A percentile compares a stretch with the other conserved stretches of the same genome.
These are phyloP conservation scores for Agrilus mali DNA, from an alignment of 2,888 invertebrate genomes.

Conservation along the genomic window DNA sequence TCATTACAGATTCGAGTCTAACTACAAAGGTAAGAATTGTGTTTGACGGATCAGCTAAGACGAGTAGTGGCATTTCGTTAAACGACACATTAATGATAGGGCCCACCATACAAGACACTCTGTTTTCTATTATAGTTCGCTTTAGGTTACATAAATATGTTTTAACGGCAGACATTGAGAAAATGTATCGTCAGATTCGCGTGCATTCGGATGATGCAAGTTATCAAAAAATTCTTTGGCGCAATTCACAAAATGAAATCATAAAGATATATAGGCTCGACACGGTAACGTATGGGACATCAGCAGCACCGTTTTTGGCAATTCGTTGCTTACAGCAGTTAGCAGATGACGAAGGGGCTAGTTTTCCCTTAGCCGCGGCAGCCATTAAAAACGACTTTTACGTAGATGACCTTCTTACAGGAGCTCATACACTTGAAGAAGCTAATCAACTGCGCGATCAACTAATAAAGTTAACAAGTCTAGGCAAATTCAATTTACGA, in stretches of 20 bases:
- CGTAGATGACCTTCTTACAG: conserved; percentile 19
- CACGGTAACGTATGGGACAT: conserved; percentile 10
- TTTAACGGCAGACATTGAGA: conserved; percentile 7
- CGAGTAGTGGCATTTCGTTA: conserved; percentile 17
- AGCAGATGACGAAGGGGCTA: conserved; percentile 9
- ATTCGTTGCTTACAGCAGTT: conserved; percentile 14
- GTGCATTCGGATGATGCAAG: conserved; percentile 5
- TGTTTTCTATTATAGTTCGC: conserved; percentile 1
- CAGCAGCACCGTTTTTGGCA: conserved; percentile 15
- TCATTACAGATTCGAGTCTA: conserved; percentile 16
- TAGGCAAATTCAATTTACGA: conserved; percentile 2
- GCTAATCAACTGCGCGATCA: conserved; percentile 9
- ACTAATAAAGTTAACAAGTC: conserved; percentile 5
- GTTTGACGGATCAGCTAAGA: conserved; percentile 18
- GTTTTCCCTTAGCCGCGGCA: conserved; percentile 11
- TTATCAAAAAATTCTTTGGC: conserved; percentile 9
- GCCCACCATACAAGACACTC: not conserved
- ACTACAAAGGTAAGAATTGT: conserved; percentile 21
- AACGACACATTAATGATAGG: conserved; percentile 19
- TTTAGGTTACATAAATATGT: conserved; percentile 8
- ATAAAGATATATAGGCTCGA: conserved; percentile 5
- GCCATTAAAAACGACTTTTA: conserved; percentile 14
- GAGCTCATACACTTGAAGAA: conserved; percentile 9
- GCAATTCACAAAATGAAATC: conserved; percentile 1
- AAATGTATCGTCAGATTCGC: conserved; percentile 8